Evolutionary conservation across 1,140 invertebrate species (phyloP).

Genomic region (Maniola jurtina): DNA sequence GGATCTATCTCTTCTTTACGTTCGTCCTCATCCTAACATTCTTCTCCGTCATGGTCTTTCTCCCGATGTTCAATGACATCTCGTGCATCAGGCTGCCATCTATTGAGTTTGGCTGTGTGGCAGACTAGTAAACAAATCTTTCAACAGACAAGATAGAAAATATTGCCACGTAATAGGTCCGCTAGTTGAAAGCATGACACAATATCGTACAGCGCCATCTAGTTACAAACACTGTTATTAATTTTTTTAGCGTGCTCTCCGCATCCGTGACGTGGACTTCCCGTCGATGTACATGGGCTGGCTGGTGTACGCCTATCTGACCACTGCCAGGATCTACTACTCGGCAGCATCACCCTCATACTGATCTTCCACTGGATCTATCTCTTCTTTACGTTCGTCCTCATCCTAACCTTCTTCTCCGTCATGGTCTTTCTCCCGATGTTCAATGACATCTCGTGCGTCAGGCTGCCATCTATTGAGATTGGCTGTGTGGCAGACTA

Average conservation of each 20-base stretch:
- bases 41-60: constrained; percentile 52
- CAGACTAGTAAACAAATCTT: too few species aligned
- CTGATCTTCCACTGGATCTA: constrained; percentile 66
- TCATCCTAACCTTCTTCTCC: constrained; percentile 48
- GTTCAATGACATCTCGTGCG: too few species aligned
- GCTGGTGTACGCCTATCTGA: constrained; percentile 55
- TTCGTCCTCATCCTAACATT: constrained; percentile 50
- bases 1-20: constrained; percentile 56
- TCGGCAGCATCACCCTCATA: constrained; percentile 52
- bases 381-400: constrained; percentile 45
- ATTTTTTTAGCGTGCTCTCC: not conserved
- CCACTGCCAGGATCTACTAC: constrained; percentile 48
- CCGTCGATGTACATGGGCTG: constrained; percentile 55
- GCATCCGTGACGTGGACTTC: constrained; percentile 51
- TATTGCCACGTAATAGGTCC: too few species aligned
- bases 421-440: constrained; percentile 44
- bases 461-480: too few species aligned
- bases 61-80: too few species aligned
- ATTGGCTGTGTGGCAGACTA: too few species aligned
- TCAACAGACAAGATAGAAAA: too few species aligned
- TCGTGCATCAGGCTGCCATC: too few species aligned
- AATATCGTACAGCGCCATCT: too few species aligned
- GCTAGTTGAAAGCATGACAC: too few species aligned
- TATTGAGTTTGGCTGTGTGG: too few species aligned
- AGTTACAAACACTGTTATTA: not conserved